Conservation (phyloP, 2,797 vertebrate genomes). For the Bradypodion pumilum region DNA sequence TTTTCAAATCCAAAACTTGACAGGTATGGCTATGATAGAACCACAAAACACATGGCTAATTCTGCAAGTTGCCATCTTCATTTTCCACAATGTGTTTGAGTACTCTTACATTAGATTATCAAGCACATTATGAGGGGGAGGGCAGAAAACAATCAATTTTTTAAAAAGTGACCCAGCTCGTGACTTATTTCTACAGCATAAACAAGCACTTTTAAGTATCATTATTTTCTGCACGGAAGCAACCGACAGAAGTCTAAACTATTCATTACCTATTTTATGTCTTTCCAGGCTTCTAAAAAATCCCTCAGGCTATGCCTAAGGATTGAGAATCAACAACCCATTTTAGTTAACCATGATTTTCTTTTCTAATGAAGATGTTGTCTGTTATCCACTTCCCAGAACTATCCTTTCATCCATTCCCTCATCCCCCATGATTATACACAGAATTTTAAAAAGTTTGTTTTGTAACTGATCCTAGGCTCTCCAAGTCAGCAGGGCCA, state of each 20-base stretch:
- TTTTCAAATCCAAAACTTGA: too few relatives aligned
- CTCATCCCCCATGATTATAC: not conserved
- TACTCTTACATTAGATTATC: not conserved
- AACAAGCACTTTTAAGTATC: not conserved
- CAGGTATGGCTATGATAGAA: too few relatives aligned
- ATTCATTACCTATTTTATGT: not conserved
- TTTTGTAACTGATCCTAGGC: not conserved
- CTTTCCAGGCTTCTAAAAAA: not conserved
- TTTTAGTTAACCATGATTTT: not conserved
- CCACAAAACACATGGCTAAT: too few relatives aligned
- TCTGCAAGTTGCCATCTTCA: too few relatives aligned
- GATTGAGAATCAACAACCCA: not conserved
- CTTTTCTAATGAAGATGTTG: not conserved
- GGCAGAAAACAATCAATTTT: too few relatives aligned
- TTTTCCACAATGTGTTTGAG: too few relatives aligned
- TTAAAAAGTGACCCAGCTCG: too few relatives aligned
- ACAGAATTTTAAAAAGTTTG: not conserved
- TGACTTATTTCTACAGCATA: too few relatives aligned
- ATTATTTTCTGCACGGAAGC: not conserved
- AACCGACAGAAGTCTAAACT: not conserved
- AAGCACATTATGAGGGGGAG: not conserved
- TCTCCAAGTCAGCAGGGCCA: too few relatives aligned
- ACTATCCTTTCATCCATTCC: not conserved
- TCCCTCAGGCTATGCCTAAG: too few relatives aligned
- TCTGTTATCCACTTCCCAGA: not conserved